Evolutionary conservation across 2,797 vertebrate species (phyloP), one percentile per base, ranked within the genome.

Genomic region (Buphagus erythrorhynchus): DNA sequence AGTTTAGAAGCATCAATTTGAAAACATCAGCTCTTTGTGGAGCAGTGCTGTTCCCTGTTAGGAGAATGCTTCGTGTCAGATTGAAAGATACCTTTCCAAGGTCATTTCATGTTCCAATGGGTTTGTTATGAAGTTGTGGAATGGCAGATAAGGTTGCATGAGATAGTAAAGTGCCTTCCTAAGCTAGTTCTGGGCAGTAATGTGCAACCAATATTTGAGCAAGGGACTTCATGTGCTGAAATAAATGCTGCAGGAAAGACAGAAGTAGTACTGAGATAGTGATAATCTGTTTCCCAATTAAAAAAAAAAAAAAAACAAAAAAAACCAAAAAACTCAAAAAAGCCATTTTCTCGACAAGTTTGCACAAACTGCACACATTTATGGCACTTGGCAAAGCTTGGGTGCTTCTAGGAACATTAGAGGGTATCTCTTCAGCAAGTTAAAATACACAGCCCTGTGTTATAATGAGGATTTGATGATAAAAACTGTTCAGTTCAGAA

Each of bases 91-190:
- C 86, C 90, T 96, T 82, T 82, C 82, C 78, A 93, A 94, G 88
- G 95, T 93, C 90, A 92, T 92, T 88, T 88, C 84, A 82, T 62
- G 79, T 94, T 95, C 80, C 81, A 94, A 17, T 73, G 82, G 92
- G 65, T 57, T 88, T 66, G 86, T 87, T 93, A 73, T 69, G 92
- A 94, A 96, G 94, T 74, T 74, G 75, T 54, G 80, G 93, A 88
- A 82, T 11, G 4, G 92, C 90, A 96, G 94, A 78, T 90, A 95
- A 91, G 38, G 81, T 90, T 92, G 73, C 28, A 4, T 0, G 54
- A 90, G 84, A 93, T 89, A 96, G 95, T 61, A 80, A 94, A 97
- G 81, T 93, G 95, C 96, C 95, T 95, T 95, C 95, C 92, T 96
- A 94, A 96, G 95, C 95, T 94, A 72, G 65, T 92, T 93, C 91